phyloP scores from a whole-genome alignment of 2,797 vertebrate species.

The Acridotheres tristis region DNA sequence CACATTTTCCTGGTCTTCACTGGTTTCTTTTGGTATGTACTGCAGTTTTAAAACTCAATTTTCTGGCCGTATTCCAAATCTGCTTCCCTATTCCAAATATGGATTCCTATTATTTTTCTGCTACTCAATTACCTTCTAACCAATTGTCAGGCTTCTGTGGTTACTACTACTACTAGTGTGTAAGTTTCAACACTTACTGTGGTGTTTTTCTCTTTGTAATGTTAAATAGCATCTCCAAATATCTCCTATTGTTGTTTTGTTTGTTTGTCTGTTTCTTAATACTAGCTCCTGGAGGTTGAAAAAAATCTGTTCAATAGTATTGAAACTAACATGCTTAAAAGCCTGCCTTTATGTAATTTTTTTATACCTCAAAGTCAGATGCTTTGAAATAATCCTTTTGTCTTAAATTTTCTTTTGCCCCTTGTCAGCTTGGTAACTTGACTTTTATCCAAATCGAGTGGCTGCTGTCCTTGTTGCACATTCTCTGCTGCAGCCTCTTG shows the following conservation, averaged over 20 bases:
- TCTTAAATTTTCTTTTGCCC: neutral
- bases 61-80: neutral
- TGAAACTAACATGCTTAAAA: neutral
- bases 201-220: neutral
- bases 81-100: neutral
- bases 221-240: neutral
- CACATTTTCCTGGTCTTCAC: neutral
- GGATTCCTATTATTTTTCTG: neutral
- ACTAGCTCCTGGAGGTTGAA: neutral
- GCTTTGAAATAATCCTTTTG: neutral
- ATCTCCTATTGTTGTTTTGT: neutral
- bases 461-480: neutral
- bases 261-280: rapidly evolving
- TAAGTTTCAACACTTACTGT: neutral
- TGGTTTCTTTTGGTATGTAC: neutral
- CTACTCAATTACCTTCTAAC: neutral
- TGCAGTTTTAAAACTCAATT: neutral
- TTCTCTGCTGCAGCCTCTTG: neutral
- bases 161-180: neutral
- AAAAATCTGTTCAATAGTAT: neutral
- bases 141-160: neutral
- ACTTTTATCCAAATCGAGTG: neutral
- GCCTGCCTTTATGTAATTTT: neutral
- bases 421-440: neutral
- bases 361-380: neutral